phyloP scores from a whole-genome alignment of 2,888 invertebrate species.

The Protophormia terraenovae region DNA sequence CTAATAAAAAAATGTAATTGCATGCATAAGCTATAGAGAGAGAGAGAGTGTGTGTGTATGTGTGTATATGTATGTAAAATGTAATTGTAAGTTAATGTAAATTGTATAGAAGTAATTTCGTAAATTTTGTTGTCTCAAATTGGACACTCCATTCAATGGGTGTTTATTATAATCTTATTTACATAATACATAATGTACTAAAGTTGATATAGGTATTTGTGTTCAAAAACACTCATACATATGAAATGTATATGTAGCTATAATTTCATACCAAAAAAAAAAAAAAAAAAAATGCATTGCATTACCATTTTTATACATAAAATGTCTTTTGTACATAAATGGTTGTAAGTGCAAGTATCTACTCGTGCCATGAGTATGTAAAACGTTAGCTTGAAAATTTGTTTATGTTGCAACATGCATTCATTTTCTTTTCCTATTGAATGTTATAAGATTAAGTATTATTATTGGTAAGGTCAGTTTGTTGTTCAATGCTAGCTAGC shows the following conservation, averaged over 20 bases:
- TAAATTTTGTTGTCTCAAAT: conserved; percentile 66
- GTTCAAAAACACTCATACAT: neutral
- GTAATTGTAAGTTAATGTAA: conserved; percentile 51
- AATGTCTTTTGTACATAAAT: conserved; percentile 19
- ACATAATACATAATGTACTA: conserved; percentile 54
- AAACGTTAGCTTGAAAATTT: conserved; percentile 43
- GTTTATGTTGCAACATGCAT: conserved; percentile 55
- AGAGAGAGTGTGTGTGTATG: no score
- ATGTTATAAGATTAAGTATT: conserved; percentile 58
- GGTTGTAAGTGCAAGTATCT: no score
- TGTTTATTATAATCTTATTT: conserved; percentile 68
- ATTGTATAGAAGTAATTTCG: conserved; percentile 62
- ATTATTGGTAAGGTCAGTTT: conserved; percentile 65
- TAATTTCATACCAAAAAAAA: neutral
- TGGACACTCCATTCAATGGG: conserved; percentile 59
- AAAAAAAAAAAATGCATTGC: no score
- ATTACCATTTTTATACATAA: conserved; percentile 13
- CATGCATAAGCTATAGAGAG: neutral
- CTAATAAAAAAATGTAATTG: conserved; percentile 14
- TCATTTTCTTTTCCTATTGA: conserved; percentile 50
- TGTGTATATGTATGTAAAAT: neutral
- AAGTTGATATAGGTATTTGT: no score
- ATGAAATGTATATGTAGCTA: neutral
- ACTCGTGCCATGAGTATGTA: no score
- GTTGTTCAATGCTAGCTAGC: conserved; percentile 63